Base-by-base conservation (phyloP, 2,113 vertebrate genomes). In the Amazona guildingii region DNA sequence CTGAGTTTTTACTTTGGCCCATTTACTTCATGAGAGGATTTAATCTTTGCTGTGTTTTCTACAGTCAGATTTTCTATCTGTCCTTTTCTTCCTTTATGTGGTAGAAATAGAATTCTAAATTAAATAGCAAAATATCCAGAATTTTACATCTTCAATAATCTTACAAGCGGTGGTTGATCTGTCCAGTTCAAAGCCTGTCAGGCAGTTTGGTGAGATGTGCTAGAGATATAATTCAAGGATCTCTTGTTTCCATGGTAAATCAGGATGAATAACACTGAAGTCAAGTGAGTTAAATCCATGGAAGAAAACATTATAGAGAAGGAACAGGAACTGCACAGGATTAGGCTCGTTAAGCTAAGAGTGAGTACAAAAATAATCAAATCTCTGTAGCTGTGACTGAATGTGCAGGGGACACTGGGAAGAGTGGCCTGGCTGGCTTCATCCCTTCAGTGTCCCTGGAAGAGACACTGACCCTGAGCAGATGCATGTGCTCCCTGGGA, bases 371-470 rank as follows among this genome's bases (percentile, higher is more conserved):
- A 48, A 74, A 17, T 33, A 84, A 90, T 28, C 15, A 17, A 9
- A 81, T 14, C 43, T 68, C 8, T 7, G 27, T 24, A 9, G 43
- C 12, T 33, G 55, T 46, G 43, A 39, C 33, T 44, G 68, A 59
- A 12, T 9, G 29, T 49, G 37, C 12, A 28, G 62, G 8, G 76
- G 51, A 24, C 61, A 35, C 25, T 15, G 48, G 43, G 49, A 28
- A 27, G 43, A n/a, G 7, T 35, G 75, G 9, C 20, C 48, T 67
- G 70, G 27, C 37, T 31, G 49, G 17, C 8, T 46, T 54, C 66
- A 27, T 6, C 75, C 49, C 37, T 18, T 39, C 0, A 0, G 41
- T 4, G 10, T 9, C 9, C 52, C 51, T 67, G 62, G 21, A 44
- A 8, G 49, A 33, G 76, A 1, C 14, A 64, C 24, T 52, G 80